Evolutionary conservation across 2,797 vertebrate genomes (phyloP), one percentile per base, ranked within the genome.

Genomic region (Enteromius paludinosus): DNA sequence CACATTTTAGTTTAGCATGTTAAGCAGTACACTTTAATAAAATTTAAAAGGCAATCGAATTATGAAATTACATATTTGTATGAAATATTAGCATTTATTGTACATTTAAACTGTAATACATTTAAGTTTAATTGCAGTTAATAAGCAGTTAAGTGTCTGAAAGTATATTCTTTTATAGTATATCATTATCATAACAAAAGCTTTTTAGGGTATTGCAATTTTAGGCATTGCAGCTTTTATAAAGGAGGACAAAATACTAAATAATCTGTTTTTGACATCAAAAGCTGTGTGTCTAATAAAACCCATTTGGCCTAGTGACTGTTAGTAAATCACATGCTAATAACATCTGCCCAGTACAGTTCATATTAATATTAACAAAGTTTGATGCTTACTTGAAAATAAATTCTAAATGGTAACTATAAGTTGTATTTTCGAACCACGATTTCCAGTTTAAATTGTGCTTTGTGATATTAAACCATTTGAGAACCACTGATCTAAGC

Each of bases 401-500:
- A 35, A 12, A 45, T 30, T 7, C 18, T 71, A 18, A 6, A 52
- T 3, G 0, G 11, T 52, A 30, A 52, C 25, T 12, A 14, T 20
- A 12, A 30, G 15, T 30, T 18, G 69, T 14, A 52, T 47, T 71
- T 72, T 33, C 2, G 15, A 30, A 73, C 23, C 20, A 15, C 2
- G 5, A 3, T 73, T 3, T 38, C 10, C 30, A 73, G 5, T 15
- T 6, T 56, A 56, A 74, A 73, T 8, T 23, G 3, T n/a, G 35
- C 2, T 56, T 25, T 69, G 5, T 25, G 38, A 43, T 3, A n/a
- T 15, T 23, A 43, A 69, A 38, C 77, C 15, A 54, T 7, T 78
- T 78, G 61, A 78, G n/a, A 76, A 76, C 38, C 56, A 76, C 38
- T 76, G 54, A 43, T 76, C 73, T 45, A 62, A 62, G 28, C 17